Conservation (phyloP, 1,140 invertebrate species). For the Gryllus bimaculatus region DNA sequence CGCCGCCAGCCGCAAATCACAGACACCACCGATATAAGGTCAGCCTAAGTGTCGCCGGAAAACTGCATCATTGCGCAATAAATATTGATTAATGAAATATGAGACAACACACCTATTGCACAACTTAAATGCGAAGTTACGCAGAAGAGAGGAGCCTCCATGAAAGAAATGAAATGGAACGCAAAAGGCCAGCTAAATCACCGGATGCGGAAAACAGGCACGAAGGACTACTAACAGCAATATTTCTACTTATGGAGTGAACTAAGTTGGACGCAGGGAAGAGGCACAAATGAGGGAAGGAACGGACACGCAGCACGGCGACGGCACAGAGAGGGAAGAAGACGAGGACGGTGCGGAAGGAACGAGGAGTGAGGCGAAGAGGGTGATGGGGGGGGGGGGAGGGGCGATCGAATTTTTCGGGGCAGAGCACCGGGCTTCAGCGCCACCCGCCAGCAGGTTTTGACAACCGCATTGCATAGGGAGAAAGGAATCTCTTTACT, state of each 20-base stretch:
- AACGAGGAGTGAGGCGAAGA: too few relatives aligned
- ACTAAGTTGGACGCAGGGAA: background rate
- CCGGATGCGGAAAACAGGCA: background rate
- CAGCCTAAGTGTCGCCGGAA: background rate
- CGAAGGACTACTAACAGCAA: background rate
- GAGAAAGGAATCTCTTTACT: slow-evolving; percentile 1
- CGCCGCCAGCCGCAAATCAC: too few relatives aligned
- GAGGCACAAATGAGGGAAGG: too few relatives aligned
- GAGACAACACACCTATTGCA: slow-evolving; percentile 3
- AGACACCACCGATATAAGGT: too few relatives aligned
- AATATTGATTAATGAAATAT: too few relatives aligned
- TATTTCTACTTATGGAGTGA: background rate
- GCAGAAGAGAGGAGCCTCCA: background rate
- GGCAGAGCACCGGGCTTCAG: background rate
- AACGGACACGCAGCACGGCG: too few relatives aligned
- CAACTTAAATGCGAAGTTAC: slow-evolving; percentile 5
- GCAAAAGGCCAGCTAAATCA: background rate
- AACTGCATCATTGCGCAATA: background rate
- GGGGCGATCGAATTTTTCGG: background rate
- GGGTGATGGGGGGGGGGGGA: background rate
- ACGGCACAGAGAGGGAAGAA: background rate
- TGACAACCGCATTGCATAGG: background rate
- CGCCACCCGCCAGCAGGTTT: background rate
- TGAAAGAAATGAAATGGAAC: background rate
- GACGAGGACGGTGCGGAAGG: too few relatives aligned